A percentile compares a stretch with the other conserved stretches of the same genome.
These are phyloP conservation scores for Porites rus DNA, from an alignment of 92 coral and sea anemone species.

Conservation along the genomic window DNA sequence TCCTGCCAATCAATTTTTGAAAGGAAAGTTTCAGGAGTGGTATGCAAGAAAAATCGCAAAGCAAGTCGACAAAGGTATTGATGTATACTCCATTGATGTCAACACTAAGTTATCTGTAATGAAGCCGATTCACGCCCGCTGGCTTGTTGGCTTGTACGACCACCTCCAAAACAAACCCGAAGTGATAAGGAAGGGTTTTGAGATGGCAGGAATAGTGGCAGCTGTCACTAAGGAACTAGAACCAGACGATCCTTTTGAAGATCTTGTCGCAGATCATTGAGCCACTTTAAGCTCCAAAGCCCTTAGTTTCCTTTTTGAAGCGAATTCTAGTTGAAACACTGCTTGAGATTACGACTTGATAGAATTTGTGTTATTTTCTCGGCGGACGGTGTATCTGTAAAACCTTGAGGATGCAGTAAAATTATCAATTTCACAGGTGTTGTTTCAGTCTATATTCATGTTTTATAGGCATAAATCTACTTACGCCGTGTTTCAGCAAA, in stretches of 20 bases:
- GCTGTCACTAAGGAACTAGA: constrained; percentile 3
- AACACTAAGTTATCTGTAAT: constrained; percentile 27
- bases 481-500: constrained; percentile 8
- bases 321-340: not conserved
- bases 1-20: constrained; percentile 47
- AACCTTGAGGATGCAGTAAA: no score
- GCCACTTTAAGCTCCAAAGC: no score
- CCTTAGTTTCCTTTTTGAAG: no score
- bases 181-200: constrained; percentile 12
- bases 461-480: not conserved
- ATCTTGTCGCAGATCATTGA: not conserved
- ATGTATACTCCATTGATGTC: constrained; percentile 40
- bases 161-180: constrained; percentile 21
- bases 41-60: not conserved
- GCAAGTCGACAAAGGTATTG: constrained; percentile 39
- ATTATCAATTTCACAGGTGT: no score
- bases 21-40: constrained; percentile 36
- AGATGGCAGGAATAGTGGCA: constrained; percentile 24
- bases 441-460: constrained; percentile 12
- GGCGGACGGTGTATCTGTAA: no score
- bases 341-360: constrained; percentile 2
- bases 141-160: constrained; percentile 7
- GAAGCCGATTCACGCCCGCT: constrained; percentile 38
- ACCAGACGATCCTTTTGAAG: constrained; percentile 35
- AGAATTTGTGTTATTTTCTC: no score